Evolutionary conservation across 2,113 vertebrate species (phyloP), one percentile per base, ranked within the genome.

Genomic region (Noctilio leporinus): DNA sequence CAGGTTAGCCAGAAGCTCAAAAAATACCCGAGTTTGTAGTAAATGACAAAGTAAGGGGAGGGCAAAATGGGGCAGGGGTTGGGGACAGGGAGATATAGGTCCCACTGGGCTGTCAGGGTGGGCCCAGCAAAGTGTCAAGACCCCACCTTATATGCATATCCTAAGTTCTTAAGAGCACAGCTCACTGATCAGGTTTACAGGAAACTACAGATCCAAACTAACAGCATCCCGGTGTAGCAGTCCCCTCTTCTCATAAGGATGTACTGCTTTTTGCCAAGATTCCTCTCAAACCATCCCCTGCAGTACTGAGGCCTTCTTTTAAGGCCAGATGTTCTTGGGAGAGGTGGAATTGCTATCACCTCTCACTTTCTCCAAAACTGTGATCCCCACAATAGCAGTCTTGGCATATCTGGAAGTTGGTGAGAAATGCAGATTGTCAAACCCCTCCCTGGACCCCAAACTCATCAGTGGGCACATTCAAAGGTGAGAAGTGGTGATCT

Each of bases 91-190:
- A 57, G 67, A 45, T 3, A 28, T 22, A 28, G 30, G 53, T 24
- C 30, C 19, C 38, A 4, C 40, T 30, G 51, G 62, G 65, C 35
- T 43, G 26, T 15, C 15, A 1, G 8, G 12, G 16, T 12, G 10
- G 26, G 43, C 17, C 49, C 19, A 1, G 35, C 53, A 43, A 83
- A 20, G 8, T 69, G 33, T 55, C 47, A 19, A 40, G 65, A 16
- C 35, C 45, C 45, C 57, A 30, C 38, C 77, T 70, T 59, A 0
- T 4, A 4, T 2, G 7, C 1, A 4, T 0, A 5, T 15, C 53
- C 53, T 33, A 35, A 10, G 33, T 19, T 47, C 30, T 16, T 15
- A 9, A 82, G 75, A 47, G 14, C 47, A 57, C 65, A 49, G 78
- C 10, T 88, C 47, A 30, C 67, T 70, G 26, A 73, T 0, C 35